A percentile compares a stretch with the other conserved stretches of the same genome.
Evolutionary conservation across 2,113 vertebrate genomes (phyloP).

Genomic region (Callipepla squamata): DNA sequence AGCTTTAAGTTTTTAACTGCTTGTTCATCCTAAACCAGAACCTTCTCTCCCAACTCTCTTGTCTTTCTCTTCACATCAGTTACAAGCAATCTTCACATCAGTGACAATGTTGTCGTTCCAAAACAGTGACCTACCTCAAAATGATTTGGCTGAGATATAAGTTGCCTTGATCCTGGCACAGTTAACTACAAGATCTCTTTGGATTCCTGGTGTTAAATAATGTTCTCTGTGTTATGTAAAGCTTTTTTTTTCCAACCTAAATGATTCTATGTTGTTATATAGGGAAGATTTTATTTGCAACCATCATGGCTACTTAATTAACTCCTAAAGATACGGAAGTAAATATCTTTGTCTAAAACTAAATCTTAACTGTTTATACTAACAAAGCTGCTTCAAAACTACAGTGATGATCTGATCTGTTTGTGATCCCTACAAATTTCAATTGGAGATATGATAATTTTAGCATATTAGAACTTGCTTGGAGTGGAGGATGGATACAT

Average conservation of each 20-base stretch:
- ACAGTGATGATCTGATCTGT: neutral
- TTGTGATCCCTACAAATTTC: neutral
- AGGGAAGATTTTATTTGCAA: neutral
- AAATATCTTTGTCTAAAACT: neutral
- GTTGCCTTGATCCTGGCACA: neutral
- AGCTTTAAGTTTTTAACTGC: neutral
- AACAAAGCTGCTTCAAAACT: neutral
- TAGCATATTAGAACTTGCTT: neutral
- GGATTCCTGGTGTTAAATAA: neutral
- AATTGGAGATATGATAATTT: neutral
- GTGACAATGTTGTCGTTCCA: neutral
- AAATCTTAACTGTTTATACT: neutral
- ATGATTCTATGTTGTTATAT: neutral
- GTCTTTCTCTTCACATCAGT: neutral
- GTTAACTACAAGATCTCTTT: neutral
- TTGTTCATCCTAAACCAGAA: neutral
- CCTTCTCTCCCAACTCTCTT: neutral
- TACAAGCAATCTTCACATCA: neutral
- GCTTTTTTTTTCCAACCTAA: neutral
- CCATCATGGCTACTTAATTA: neutral
- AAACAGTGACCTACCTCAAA: neutral
- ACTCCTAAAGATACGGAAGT: neutral
- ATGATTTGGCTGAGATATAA: neutral
- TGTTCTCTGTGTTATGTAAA: neutral
- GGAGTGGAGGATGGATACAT: neutral